These are phyloP conservation scores for Hirtodrosophila histrioides DNA, from an alignment of 2,888 invertebrate genomes.

Conservation along the genomic window DNA sequence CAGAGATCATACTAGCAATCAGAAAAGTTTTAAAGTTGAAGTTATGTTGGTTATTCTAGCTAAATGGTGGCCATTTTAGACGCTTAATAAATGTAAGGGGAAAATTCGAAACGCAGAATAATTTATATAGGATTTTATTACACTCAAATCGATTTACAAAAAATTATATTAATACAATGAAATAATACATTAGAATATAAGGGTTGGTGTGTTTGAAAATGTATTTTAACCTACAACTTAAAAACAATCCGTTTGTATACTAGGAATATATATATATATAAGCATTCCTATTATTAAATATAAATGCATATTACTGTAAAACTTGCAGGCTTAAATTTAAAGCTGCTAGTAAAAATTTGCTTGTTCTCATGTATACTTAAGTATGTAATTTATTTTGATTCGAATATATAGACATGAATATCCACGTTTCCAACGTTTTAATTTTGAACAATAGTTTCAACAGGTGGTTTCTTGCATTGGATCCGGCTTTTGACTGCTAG, in stretches of 20 bases:
- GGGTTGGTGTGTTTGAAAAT: slow-evolving; percentile 59
- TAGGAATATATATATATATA: slow-evolving; percentile 41
- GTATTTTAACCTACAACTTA: slow-evolving; percentile 62
- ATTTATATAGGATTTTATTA: slow-evolving; percentile 57
- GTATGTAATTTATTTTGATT: slow-evolving; percentile 58
- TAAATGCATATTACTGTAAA: slow-evolving; percentile 72
- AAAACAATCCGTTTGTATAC: slow-evolving; percentile 43
- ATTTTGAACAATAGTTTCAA: slow-evolving; percentile 59
- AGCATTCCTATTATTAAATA: slow-evolving; percentile 54
- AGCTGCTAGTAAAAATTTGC: slow-evolving; percentile 53
- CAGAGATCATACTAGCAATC: too few species aligned
- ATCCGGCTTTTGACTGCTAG: slow-evolving; percentile 65
- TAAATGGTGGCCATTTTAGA: too few species aligned
- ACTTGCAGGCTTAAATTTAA: slow-evolving; percentile 55
- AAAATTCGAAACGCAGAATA: not conserved
- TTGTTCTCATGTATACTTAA: slow-evolving; percentile 36
- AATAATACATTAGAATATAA: slow-evolving; percentile 67
- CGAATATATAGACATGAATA: slow-evolving; percentile 50
- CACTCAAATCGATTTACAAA: slow-evolving; percentile 67
- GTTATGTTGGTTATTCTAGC: too few species aligned
- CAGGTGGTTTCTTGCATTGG: slow-evolving; percentile 84
- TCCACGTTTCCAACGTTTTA: slow-evolving; percentile 38
- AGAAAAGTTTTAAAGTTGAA: too few species aligned
- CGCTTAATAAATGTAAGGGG: too few species aligned
- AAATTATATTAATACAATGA: slow-evolving; percentile 59